Evolutionary conservation across 2,113 vertebrate species (phyloP).

Genomic region (Dromaius novaehollandiae): DNA sequence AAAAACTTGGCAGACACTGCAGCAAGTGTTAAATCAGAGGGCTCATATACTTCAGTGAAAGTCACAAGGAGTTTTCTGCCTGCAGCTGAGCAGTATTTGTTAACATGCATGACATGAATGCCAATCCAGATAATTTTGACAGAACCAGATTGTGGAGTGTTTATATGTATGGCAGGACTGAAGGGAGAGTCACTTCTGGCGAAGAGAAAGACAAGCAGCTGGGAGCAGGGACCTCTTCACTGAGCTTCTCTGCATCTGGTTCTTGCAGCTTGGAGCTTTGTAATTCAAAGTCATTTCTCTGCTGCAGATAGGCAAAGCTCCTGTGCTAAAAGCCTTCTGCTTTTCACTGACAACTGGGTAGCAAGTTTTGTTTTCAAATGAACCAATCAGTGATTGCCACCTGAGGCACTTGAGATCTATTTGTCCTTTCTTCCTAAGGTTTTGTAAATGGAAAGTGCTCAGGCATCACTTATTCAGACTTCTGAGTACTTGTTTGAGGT

Average conservation of each 20-base stretch:
- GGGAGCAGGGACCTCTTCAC: neutral
- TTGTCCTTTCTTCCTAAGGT: neutral
- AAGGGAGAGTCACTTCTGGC: neutral
- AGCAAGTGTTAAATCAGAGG: neutral
- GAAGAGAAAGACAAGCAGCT: neutral
- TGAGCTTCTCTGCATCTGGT: neutral
- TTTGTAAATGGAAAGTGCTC: conserved; percentile 7
- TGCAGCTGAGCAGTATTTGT: neutral
- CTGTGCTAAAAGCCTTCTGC: neutral
- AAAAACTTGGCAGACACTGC: neutral
- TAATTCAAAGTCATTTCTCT: neutral
- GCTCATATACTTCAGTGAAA: neutral
- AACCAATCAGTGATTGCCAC: neutral
- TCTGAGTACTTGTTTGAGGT: neutral
- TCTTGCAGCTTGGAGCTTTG: neutral
- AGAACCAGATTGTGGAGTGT: neutral
- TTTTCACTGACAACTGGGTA: neutral
- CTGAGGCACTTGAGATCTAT: neutral
- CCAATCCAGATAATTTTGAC: conserved; percentile 12
- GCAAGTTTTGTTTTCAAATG: neutral
- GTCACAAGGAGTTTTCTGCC: neutral
- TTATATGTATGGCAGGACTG: neutral
- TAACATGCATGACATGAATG: neutral
- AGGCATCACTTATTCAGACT: conserved; percentile 26
- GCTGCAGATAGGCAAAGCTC: neutral